Conservation (phyloP, 2,888 invertebrate genomes). For the Acanthopleura granulata region DNA sequence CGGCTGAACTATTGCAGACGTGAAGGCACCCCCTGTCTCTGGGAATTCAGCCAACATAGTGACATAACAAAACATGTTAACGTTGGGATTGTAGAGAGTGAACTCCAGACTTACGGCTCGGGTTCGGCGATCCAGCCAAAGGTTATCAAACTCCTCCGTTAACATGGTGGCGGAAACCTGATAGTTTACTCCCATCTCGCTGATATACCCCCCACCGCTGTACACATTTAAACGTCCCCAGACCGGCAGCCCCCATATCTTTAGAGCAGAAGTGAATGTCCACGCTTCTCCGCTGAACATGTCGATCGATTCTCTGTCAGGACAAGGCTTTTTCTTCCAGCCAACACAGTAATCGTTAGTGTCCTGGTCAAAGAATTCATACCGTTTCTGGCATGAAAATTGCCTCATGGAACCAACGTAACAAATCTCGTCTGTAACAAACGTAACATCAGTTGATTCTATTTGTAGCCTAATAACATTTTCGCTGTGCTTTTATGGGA, state of each 20-base stretch:
- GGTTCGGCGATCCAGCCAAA: conserved; percentile 49
- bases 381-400: no score
- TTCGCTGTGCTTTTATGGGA: no score
- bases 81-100: conserved; percentile 51
- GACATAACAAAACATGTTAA: conserved; percentile 46
- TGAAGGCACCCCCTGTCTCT: conserved; percentile 35
- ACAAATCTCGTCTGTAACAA: no score
- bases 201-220: conserved; percentile 49
- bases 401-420: no score
- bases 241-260: conserved; percentile 49
- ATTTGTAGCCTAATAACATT: no score
- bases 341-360: conserved; percentile 33
- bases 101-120: conserved; percentile 50
- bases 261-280: conserved; percentile 38
- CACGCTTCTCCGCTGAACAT: conserved; percentile 38
- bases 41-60: conserved; percentile 41
- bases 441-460: no score
- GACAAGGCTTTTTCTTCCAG: conserved; percentile 32
- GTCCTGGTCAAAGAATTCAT: conserved; percentile 27
- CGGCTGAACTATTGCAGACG: conserved; percentile 37
- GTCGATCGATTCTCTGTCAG: conserved; percentile 20
- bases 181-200: conserved; percentile 43
- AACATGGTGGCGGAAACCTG: conserved; percentile 33
- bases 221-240: conserved; percentile 48
- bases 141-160: conserved; percentile 26